A percentile compares a stretch with the other conserved stretches of the same genome.
These are phyloP conservation scores for Drosophila nigrodunni DNA, from an alignment of 1,140 invertebrate species.

Conservation along the genomic window DNA sequence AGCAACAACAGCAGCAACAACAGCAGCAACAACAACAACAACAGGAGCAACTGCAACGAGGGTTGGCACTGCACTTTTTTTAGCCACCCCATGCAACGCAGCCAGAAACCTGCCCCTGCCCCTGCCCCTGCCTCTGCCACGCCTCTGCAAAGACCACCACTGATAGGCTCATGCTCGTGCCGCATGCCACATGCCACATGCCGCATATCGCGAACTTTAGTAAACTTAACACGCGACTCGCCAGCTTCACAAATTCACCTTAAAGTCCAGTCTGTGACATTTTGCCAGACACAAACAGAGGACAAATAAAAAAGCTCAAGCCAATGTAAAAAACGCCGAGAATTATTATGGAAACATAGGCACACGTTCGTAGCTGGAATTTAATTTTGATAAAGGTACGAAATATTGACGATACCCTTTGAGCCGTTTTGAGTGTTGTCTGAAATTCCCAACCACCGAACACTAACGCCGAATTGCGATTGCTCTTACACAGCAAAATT, in stretches of 20 bases:
- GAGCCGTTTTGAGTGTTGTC: constrained; percentile 14
- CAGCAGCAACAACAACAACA: constrained; percentile 7
- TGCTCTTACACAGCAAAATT: no score
- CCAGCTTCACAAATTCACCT: constrained; percentile 5
- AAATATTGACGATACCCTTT: constrained; percentile 80
- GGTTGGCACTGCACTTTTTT: constrained; percentile 43
- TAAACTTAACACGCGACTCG: not conserved
- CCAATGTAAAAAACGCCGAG: not conserved
- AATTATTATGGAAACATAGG: constrained; percentile 47
- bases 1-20: no score
- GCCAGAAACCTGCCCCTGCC: not conserved
- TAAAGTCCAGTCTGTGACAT: constrained; percentile 3
- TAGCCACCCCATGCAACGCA: constrained; percentile 44
- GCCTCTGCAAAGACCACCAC: not conserved
- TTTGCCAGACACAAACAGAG: constrained; percentile 9
- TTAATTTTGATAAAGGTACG: constrained; percentile 84
- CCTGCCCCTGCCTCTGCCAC: not conserved
- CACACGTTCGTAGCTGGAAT: constrained; percentile 70
- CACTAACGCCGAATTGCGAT: no score
- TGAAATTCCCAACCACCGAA: not conserved
- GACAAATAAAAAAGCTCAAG: constrained; percentile 22
- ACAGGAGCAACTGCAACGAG: constrained; percentile 28
- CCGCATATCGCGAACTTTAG: not conserved
- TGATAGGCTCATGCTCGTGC: constrained; percentile 33
- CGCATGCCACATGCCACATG: constrained; percentile 1